phyloP scores from a whole-genome alignment of 2,797 vertebrate genomes.

The Pelodytes ibericus region DNA sequence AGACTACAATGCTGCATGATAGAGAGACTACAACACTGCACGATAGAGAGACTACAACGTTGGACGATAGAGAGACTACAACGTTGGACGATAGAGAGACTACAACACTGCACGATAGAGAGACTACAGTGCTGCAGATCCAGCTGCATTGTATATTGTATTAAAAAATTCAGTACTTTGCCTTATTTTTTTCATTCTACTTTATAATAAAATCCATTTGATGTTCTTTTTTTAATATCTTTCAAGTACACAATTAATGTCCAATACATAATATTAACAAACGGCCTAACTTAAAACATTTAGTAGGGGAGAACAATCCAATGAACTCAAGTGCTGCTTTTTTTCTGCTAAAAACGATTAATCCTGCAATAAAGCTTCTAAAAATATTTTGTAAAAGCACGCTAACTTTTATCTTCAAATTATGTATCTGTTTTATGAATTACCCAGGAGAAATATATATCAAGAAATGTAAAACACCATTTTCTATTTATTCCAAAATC shows the following conservation, averaged over 20 bases:
- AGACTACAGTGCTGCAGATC: too few relatives aligned
- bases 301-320: constrained; percentile 32
- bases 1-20: too few relatives aligned
- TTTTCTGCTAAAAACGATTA: accelerated
- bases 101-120: too few relatives aligned
- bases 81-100: too few relatives aligned
- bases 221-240: constrained; percentile 65
- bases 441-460: neutral
- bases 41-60: too few relatives aligned
- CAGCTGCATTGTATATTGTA: too few relatives aligned
- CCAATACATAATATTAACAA: constrained; percentile 60
- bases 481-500: neutral
- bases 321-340: neutral
- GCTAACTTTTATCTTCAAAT: constrained; percentile 14
- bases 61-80: too few relatives aligned
- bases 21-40: too few relatives aligned
- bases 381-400: constrained; percentile 15
- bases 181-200: constrained; percentile 47
- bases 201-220: constrained; percentile 65
- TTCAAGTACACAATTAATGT: constrained; percentile 61
- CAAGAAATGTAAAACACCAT: constrained; percentile 3
- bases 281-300: constrained; percentile 41
- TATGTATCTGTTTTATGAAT: neutral
- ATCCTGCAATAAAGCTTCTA: neutral
- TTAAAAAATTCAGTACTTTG: neutral